These are phyloP conservation scores for Drosophila cardini DNA, from an alignment of 1,140 invertebrate genomes.

Conservation along the genomic window DNA sequence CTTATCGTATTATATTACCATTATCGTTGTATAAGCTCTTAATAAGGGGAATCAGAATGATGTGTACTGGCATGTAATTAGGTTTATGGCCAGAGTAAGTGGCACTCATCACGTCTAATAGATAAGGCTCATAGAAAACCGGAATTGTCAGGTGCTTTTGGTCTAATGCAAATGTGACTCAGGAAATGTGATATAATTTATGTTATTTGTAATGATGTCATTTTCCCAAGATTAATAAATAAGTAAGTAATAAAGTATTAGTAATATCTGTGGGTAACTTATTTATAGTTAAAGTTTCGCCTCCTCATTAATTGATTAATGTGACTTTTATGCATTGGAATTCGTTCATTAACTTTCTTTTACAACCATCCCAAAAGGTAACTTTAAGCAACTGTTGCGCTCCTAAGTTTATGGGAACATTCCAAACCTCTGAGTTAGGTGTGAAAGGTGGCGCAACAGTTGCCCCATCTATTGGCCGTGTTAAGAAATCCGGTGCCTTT, in stretches of 20 bases:
- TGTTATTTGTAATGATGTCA: neutral
- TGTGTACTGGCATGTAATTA: neutral
- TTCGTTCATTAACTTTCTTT: neutral
- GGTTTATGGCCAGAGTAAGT: constrained; percentile 8
- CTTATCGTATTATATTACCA: constrained; percentile 3
- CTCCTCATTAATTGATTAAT: neutral
- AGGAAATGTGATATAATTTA: neutral
- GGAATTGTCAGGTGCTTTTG: neutral
- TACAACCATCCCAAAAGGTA: neutral
- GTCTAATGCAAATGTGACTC: neutral
- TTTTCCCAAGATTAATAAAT: neutral
- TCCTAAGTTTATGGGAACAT: constrained; percentile 3
- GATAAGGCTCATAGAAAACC: neutral
- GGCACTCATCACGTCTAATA: neutral
- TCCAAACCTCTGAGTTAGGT: constrained; percentile 1
- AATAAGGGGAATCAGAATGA: neutral
- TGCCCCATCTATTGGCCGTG: constrained; percentile 13
- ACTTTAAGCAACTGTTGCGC: constrained; percentile 39
- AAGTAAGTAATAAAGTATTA: neutral
- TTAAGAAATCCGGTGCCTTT: constrained; percentile 7
- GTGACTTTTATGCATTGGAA: constrained; percentile 5
- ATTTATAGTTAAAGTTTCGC: neutral
- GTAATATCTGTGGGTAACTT: neutral
- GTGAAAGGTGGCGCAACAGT: constrained; percentile 38
- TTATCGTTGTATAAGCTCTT: constrained; percentile 8